Evolutionary conservation across 2,888 invertebrate genomes (phyloP).

Genomic region (Sesamia inferens): DNA sequence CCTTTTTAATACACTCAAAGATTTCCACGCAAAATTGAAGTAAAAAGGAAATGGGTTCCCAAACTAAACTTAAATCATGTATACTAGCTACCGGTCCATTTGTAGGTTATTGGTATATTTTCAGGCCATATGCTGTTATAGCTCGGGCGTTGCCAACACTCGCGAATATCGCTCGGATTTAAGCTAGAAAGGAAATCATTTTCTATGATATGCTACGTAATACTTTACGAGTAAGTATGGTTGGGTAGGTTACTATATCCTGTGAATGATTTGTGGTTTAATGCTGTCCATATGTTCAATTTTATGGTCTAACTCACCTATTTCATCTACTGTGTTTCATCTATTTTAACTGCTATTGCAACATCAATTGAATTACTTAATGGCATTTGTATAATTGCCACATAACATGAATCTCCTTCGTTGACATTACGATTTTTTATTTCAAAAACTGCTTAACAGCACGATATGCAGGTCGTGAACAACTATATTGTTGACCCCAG

Average conservation of each 20-base stretch:
- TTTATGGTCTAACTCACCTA: slow-evolving; percentile 3
- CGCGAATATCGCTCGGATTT: slow-evolving; percentile 43
- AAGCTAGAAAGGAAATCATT: slow-evolving; percentile 59
- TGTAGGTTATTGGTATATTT: slow-evolving; percentile 52
- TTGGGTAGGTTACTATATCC: slow-evolving; percentile 15
- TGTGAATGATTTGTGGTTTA: slow-evolving; percentile 23
- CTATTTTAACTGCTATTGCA: not conserved
- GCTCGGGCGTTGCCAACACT: slow-evolving; percentile 50
- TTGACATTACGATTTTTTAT: not conserved
- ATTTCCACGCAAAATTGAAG: not conserved
- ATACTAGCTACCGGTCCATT: slow-evolving; percentile 26
- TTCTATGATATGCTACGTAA: slow-evolving; percentile 43
- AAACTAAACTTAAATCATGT: slow-evolving; percentile 27
- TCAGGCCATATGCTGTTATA: slow-evolving; percentile 51
- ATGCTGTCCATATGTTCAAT: slow-evolving; percentile 8
- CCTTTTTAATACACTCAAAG: not conserved
- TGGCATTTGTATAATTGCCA: not conserved
- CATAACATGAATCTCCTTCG: not conserved
- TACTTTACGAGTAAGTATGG: slow-evolving; percentile 18
- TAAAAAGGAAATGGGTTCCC: slow-evolving; percentile 9
- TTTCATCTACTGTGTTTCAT: not conserved
- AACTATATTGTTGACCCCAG: not conserved
- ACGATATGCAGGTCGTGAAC: not conserved
- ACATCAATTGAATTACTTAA: not conserved
- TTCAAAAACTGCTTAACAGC: not conserved